phyloP scores from a whole-genome alignment of 2,888 invertebrate genomes.

The Andrena marginata region DNA sequence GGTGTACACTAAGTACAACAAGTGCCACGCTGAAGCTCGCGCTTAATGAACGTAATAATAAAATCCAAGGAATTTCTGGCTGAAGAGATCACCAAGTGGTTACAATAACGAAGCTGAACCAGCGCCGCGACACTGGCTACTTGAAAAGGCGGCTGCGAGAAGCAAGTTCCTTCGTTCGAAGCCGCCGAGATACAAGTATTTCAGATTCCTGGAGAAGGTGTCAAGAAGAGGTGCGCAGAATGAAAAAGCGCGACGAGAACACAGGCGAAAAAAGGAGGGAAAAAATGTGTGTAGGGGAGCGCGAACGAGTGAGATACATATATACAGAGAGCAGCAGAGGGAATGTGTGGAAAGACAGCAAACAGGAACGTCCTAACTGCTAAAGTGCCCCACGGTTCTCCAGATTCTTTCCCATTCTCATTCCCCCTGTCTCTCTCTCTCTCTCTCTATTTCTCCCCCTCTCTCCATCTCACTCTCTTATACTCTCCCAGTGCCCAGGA shows the following conservation, averaged over 20 bases:
- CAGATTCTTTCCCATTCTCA: constrained; percentile 29
- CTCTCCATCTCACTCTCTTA: constrained; percentile 1
- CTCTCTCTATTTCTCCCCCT: constrained; percentile 26
- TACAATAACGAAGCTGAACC: constrained; percentile 33
- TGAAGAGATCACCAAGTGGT: constrained; percentile 3
- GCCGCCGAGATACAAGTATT: constrained; percentile 22
- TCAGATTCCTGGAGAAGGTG: constrained; percentile 19
- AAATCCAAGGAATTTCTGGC: constrained; percentile 3
- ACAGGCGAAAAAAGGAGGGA: neutral
- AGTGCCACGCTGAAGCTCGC: constrained; percentile 16
- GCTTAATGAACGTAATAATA: constrained; percentile 16
- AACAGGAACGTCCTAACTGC: constrained; percentile 62
- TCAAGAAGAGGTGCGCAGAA: constrained; percentile 11
- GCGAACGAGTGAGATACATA: constrained; percentile 10
- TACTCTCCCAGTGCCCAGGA: constrained; percentile 42
- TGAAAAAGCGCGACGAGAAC: neutral
- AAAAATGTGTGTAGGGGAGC: neutral
- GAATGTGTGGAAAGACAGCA: constrained; percentile 55
- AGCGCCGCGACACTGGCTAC: neutral
- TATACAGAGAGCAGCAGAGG: constrained; percentile 19
- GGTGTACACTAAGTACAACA: neutral
- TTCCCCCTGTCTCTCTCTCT: constrained; percentile 13
- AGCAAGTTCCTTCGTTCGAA: constrained; percentile 16
- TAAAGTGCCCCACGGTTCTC: constrained; percentile 58
- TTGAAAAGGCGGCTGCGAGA: constrained; percentile 15